A percentile compares a stretch with the other conserved stretches of the same genome.
These are phyloP conservation scores for Chirona hameri DNA, from an alignment of 2,888 invertebrate species.

Conservation along the genomic window DNA sequence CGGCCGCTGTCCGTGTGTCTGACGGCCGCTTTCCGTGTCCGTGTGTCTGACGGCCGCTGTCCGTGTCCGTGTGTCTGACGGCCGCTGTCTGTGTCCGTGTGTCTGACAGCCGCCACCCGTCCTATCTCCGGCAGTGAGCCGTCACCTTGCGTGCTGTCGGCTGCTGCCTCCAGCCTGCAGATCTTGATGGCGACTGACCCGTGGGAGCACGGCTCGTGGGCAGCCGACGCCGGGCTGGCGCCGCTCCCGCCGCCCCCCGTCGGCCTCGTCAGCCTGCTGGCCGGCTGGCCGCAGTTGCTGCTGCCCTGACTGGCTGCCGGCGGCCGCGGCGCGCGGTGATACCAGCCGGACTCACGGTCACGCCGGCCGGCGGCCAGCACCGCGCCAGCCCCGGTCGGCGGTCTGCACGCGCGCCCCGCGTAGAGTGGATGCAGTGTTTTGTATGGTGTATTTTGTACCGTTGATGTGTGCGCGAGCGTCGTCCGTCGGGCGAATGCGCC, in stretches of 20 bases:
- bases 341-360: not conserved
- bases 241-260: not conserved
- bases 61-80: too few relatives aligned
- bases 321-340: not conserved
- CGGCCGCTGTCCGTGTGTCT: too few relatives aligned
- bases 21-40: too few relatives aligned
- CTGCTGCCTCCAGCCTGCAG: not conserved
- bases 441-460: not conserved
- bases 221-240: not conserved
- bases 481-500: not conserved
- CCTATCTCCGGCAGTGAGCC: too few relatives aligned
- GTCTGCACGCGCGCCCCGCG: too few relatives aligned
- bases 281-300: not conserved
- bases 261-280: not conserved
- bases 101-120: too few relatives aligned
- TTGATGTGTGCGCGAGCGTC: not conserved
- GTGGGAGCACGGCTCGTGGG: not conserved
- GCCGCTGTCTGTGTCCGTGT: too few relatives aligned
- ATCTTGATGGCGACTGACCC: constrained; percentile 9
- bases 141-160: too few relatives aligned
- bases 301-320: not conserved
- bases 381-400: too few relatives aligned
- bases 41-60: too few relatives aligned
- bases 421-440: not conserved
- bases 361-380: not conserved